A percentile compares a stretch with the other conserved stretches of the same genome.
phyloP scores from a whole-genome alignment of 2,797 vertebrate species.

The Chaenodraco wilsoni region DNA sequence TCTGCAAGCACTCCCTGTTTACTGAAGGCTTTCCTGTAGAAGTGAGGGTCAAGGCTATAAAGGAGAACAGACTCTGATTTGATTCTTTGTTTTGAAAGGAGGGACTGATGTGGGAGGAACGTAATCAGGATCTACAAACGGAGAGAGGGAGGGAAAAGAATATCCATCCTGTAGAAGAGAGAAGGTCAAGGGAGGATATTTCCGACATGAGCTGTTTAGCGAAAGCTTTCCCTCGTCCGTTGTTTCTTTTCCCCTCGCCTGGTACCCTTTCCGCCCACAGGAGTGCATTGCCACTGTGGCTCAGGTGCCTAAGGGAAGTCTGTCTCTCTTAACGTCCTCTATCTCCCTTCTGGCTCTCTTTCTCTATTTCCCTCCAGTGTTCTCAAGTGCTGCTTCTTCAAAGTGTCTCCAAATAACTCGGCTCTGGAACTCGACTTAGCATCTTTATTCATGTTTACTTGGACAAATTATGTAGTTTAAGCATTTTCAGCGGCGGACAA shows the following conservation, averaged over 20 bases:
- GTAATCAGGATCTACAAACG: slow-evolving; percentile 52
- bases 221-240: slow-evolving; percentile 46
- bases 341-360: slow-evolving; percentile 41
- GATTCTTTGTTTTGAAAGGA: slow-evolving; percentile 35
- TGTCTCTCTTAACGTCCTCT: slow-evolving; percentile 37
- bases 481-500: slow-evolving; percentile 48
- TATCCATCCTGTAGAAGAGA: slow-evolving; percentile 27
- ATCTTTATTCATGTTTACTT: slow-evolving; percentile 65
- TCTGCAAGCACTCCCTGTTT: slow-evolving; percentile 50
- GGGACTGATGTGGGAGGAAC: slow-evolving; percentile 54
- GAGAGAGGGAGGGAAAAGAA: slow-evolving; percentile 27
- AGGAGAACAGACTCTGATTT: slow-evolving; percentile 34
- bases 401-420: slow-evolving; percentile 71
- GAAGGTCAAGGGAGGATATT: slow-evolving; percentile 40
- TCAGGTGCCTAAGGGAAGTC: slow-evolving; percentile 73
- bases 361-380: slow-evolving; percentile 62
- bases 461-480: slow-evolving; percentile 46
- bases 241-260: slow-evolving; percentile 39
- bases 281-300: slow-evolving; percentile 74
- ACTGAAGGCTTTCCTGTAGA: slow-evolving; percentile 42
- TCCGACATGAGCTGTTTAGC: slow-evolving; percentile 47
- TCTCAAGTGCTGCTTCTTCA: slow-evolving; percentile 79
- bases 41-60: slow-evolving; percentile 39
- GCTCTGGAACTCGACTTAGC: slow-evolving; percentile 61
- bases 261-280: slow-evolving; percentile 59